Conservation (phyloP, 2,113 vertebrate species). For the Garra rufa region DNA sequence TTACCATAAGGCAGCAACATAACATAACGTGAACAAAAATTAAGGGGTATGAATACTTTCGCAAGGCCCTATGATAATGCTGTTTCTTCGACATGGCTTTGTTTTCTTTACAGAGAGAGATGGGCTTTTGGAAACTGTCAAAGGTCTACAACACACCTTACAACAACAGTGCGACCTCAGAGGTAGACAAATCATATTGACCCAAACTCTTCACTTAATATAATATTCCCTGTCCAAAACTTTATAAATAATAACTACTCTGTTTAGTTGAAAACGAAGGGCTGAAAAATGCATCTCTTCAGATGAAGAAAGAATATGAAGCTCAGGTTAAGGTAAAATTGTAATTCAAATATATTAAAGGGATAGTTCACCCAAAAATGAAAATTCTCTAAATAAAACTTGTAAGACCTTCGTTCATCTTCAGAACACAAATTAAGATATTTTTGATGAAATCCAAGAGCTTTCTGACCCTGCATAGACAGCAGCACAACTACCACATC, state of each 20-base stretch:
- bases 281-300: constrained; percentile 59
- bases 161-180: constrained; percentile 85
- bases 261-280: constrained; percentile 71
- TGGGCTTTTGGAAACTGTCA: constrained; percentile 78
- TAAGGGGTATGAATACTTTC: too few species aligned
- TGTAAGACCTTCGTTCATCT: too few species aligned
- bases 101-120: constrained; percentile 79
- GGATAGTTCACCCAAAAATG: too few species aligned
- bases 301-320: constrained; percentile 63
- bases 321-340: constrained; percentile 62
- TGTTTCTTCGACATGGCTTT: background rate
- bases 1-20: too few species aligned
- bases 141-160: constrained; percentile 82
- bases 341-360: background rate
- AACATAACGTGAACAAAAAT: too few species aligned
- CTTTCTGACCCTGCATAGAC: too few species aligned
- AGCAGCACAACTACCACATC: too few species aligned
- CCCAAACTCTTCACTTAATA: background rate
- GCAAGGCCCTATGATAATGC: too few species aligned
- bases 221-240: background rate
- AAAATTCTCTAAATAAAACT: too few species aligned
- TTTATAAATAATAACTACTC: background rate
- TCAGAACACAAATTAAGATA: too few species aligned
- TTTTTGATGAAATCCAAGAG: too few species aligned
- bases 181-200: constrained; percentile 75